phyloP scores from a whole-genome alignment of 2,113 vertebrate genomes.

The Uria lomvia region DNA sequence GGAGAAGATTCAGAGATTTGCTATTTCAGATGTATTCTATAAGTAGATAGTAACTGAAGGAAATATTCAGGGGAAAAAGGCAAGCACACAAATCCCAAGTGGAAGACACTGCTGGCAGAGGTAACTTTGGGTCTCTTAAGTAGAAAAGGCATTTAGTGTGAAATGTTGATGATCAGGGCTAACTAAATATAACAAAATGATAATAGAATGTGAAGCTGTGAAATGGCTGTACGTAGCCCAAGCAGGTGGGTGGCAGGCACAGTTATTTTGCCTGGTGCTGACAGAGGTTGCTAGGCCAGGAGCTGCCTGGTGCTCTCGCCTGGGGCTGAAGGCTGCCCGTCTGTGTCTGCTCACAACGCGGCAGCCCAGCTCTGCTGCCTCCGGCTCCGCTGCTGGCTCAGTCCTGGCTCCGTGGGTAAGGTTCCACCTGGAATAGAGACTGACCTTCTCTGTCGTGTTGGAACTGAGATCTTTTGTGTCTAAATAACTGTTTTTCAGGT shows the following conservation, averaged over 20 bases:
- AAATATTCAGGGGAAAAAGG: not conserved
- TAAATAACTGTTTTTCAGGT: not conserved
- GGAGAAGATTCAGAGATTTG: not conserved
- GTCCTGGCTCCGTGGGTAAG: not conserved
- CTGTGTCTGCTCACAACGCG: too few species aligned
- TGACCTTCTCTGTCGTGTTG: not conserved
- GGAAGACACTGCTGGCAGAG: not conserved
- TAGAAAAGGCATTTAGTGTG: not conserved
- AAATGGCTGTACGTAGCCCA: not conserved
- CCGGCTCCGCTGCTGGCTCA: not conserved
- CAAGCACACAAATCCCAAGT: not conserved
- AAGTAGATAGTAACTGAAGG: not conserved
- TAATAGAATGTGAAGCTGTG: not conserved
- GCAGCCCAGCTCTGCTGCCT: not conserved
- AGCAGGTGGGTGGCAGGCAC: not conserved
- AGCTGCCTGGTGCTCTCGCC: rapidly evolving
- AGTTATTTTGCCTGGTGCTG: not conserved
- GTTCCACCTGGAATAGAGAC: not conserved
- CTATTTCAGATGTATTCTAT: not conserved
- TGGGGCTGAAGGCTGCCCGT: not conserved
- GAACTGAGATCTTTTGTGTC: not conserved
- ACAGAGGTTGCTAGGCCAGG: not conserved
- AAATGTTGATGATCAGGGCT: not conserved
- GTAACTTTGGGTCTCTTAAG: not conserved
- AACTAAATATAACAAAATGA: not conserved